phyloP scores from a whole-genome alignment of 2,797 vertebrate species.

The Betta splendens region DNA sequence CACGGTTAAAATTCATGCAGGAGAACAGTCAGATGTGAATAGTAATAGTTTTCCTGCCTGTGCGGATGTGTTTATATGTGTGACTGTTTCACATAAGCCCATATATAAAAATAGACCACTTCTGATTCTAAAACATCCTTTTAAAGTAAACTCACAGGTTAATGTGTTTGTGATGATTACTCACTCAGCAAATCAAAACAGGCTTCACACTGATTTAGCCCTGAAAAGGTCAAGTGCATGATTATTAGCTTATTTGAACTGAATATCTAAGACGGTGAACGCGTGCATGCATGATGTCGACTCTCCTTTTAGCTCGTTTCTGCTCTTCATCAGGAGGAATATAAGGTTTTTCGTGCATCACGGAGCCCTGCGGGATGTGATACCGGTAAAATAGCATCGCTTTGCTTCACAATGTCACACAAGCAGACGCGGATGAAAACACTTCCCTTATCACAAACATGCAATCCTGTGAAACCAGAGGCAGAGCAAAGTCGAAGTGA shows the following conservation, averaged over 20 bases:
- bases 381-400: no score
- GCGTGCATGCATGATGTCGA: no score
- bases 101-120: neutral
- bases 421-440: neutral
- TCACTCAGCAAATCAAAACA: neutral
- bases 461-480: no score
- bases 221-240: slow-evolving; percentile 9
- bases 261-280: neutral
- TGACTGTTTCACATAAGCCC: no score
- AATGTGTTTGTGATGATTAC: no score
- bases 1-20: slow-evolving; percentile 58
- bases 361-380: no score
- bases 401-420: no score
- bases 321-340: no score
- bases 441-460: neutral
- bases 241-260: slow-evolving; percentile 23
- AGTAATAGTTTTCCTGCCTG: slow-evolving; percentile 34
- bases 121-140: slow-evolving; percentile 11
- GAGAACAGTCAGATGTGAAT: slow-evolving; percentile 54
- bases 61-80: neutral
- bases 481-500: no score
- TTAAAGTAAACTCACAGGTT: neutral
- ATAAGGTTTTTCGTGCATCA: no score
- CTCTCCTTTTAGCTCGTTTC: no score
- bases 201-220: slow-evolving; percentile 13